Conservation (phyloP, 2,888 invertebrate genomes). For the Cataglyphis albicans region DNA sequence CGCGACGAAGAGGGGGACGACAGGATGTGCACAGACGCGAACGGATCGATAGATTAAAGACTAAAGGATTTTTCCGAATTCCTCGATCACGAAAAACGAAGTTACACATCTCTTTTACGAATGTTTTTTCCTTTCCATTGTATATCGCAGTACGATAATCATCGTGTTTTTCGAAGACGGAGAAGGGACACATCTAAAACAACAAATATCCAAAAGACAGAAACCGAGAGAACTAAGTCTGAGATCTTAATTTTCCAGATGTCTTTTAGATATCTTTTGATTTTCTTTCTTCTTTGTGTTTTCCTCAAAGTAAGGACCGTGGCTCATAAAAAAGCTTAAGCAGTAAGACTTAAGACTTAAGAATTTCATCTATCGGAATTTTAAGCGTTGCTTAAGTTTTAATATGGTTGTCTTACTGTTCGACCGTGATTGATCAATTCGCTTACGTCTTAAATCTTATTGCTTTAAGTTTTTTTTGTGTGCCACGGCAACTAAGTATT, state of each 20-base stretch:
- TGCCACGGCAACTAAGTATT: background rate
- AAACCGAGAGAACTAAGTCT: background rate
- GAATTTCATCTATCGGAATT: no score
- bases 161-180: background rate
- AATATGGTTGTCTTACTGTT: no score
- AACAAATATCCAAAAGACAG: background rate
- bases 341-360: no score
- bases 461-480: no score
- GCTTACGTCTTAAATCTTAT: no score
- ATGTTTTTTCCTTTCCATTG: background rate
- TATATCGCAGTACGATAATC: background rate
- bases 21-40: constrained; percentile 53
- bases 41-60: constrained; percentile 8
- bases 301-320: background rate
- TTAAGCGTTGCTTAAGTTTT: no score
- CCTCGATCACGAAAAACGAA: constrained; percentile 14
- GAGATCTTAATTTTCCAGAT: background rate
- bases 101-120: constrained; percentile 2
- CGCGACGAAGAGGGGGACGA: constrained; percentile 77
- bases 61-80: constrained; percentile 16
- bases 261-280: background rate
- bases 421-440: no score
- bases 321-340: no score
- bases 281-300: constrained; percentile 5
- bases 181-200: background rate